Conservation (phyloP, 2,113 vertebrate species). For the Paradoxurus hermaphroditus region DNA sequence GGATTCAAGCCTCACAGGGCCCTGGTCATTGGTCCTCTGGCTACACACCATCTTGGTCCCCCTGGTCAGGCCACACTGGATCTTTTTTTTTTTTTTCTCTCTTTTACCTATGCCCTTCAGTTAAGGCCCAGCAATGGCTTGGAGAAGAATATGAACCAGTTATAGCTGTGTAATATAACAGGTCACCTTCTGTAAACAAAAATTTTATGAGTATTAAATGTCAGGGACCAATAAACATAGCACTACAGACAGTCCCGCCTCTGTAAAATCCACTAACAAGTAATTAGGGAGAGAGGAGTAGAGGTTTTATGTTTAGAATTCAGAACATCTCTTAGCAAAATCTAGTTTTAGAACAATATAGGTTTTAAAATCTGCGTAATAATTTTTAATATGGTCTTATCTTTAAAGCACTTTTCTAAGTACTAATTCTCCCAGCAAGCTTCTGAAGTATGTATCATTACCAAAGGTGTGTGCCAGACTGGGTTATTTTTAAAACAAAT, state of each 20-base stretch:
- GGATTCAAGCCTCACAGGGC: not conserved
- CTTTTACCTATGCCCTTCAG: not conserved
- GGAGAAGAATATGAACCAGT: not conserved
- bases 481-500: conserved; percentile 60
- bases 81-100: not conserved
- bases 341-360: conserved; percentile 36
- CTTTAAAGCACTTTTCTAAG: conserved; percentile 49
- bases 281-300: conserved; percentile 43
- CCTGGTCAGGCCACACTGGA: not conserved
- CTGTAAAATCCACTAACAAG: conserved; percentile 39
- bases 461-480: conserved; percentile 1
- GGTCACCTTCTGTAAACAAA: conserved; percentile 40
- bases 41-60: not conserved
- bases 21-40: not conserved
- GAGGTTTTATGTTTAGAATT: conserved; percentile 31
- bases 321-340: conserved; percentile 13
- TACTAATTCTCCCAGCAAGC: conserved; percentile 52
- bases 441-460: conserved; percentile 48
- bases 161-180: not conserved
- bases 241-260: not conserved
- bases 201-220: conserved; percentile 37
- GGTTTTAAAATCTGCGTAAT: conserved; percentile 45
- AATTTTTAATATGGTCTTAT: conserved; percentile 63
- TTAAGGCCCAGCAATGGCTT: not conserved
- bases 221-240: conserved; percentile 13